A percentile compares a stretch with the other conserved stretches of the same genome.
These are phyloP conservation scores for Lasius platythorax DNA, from an alignment of 2,888 invertebrate genomes.

Conservation along the genomic window DNA sequence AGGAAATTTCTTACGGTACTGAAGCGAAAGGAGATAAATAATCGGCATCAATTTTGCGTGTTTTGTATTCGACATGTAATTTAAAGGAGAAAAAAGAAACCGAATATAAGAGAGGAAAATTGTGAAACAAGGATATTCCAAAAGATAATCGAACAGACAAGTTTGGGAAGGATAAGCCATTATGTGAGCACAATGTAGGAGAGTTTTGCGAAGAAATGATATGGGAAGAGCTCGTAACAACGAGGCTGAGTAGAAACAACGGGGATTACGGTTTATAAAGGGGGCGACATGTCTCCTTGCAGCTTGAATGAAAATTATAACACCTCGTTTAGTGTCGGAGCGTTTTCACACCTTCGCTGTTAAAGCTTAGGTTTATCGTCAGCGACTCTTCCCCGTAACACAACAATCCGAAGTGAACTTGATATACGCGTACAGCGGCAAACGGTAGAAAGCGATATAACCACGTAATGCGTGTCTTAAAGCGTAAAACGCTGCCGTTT, in stretches of 20 bases:
- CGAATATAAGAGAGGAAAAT: not conserved
- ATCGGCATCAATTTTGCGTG: not conserved
- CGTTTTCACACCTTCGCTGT: conserved; percentile 51
- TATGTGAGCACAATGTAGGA: conserved; percentile 25
- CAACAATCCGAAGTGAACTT: conserved; percentile 7
- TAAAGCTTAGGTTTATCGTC: conserved; percentile 54
- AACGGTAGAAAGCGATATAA: not conserved
- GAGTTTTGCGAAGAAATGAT: conserved; percentile 49
- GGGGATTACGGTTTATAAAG: conserved; percentile 74
- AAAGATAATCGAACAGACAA: conserved; percentile 54
- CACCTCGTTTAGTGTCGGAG: conserved; percentile 77
- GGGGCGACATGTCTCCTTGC: conserved; percentile 70
- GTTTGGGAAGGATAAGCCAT: conserved; percentile 38
- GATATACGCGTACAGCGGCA: not conserved
- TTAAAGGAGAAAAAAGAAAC: not conserved
- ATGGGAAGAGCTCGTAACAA: conserved; percentile 9
- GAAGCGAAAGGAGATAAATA: not conserved
- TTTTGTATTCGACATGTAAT: not conserved
- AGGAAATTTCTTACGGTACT: not conserved
- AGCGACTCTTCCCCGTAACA: not conserved
- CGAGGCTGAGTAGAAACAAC: conserved; percentile 38
- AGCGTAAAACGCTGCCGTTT: not conserved
- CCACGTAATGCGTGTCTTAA: not conserved
- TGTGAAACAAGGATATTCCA: conserved; percentile 18
- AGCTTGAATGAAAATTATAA: conserved; percentile 81